These are phyloP conservation scores for Synanthedon myopaeformis DNA, from an alignment of 2,888 invertebrate genomes.

Conservation along the genomic window DNA sequence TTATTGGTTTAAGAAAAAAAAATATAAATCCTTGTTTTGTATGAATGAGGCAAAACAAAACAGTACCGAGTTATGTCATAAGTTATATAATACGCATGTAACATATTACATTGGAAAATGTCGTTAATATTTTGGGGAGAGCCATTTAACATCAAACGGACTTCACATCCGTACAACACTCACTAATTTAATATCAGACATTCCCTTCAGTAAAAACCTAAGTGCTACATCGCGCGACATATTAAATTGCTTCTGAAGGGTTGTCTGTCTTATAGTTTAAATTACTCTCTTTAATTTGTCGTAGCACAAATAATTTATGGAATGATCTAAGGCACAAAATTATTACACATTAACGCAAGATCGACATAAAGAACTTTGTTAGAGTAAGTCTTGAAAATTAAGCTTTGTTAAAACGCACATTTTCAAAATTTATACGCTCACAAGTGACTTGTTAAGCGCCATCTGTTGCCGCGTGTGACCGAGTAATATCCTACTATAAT, in stretches of 20 bases:
- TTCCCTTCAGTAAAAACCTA: conserved; percentile 54
- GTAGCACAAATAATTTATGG: background rate
- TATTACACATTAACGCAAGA: too few species aligned
- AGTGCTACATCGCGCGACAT: conserved; percentile 31
- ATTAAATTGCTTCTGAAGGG: conserved; percentile 53
- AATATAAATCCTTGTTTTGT: too few species aligned
- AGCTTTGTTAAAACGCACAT: too few species aligned
- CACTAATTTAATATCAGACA: conserved; percentile 60
- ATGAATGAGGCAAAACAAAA: conserved; percentile 3
- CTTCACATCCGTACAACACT: conserved; percentile 48
- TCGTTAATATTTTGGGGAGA: conserved; percentile 51
- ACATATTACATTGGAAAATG: conserved; percentile 43
- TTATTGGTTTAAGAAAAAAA: too few species aligned
- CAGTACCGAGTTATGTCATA: background rate
- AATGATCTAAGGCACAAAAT: too few species aligned
- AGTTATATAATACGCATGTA: conserved; percentile 23
- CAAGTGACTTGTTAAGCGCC: too few species aligned
- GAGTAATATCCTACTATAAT: too few species aligned
- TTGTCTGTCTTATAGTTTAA: conserved; percentile 10
- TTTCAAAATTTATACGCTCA: too few species aligned
- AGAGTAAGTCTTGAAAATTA: too few species aligned
- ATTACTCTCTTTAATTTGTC: background rate
- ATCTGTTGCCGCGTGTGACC: too few species aligned
- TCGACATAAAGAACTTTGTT: too few species aligned
- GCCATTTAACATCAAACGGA: conserved; percentile 59